Conservation (phyloP, 2,797 vertebrate genomes). For the Nannoperca australis region DNA sequence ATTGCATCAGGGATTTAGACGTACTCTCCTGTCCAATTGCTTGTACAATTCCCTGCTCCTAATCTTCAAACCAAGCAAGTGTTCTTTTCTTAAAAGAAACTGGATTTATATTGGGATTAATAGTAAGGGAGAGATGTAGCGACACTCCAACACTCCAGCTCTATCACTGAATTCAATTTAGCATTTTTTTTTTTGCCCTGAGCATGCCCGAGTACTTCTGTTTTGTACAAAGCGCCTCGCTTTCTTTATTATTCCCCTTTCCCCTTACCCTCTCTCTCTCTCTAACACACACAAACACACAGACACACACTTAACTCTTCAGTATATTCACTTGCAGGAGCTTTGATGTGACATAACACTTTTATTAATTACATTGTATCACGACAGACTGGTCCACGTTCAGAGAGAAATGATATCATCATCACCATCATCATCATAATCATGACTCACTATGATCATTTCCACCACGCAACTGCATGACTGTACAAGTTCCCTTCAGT, state of each 20-base stretch:
- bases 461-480: slow-evolving; percentile 50
- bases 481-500: slow-evolving; percentile 55
- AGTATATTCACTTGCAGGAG: slow-evolving; percentile 47
- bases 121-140: slow-evolving; percentile 40
- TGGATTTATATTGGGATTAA: slow-evolving; percentile 70
- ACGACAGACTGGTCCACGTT: slow-evolving; percentile 92
- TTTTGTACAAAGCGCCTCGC: slow-evolving; percentile 18
- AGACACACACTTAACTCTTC: slow-evolving; percentile 65
- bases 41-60: slow-evolving; percentile 56
- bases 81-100: slow-evolving; percentile 51
- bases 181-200: slow-evolving; percentile 31
- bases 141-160: slow-evolving; percentile 52
- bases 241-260: slow-evolving; percentile 6
- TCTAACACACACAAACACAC: slow-evolving; percentile 29
- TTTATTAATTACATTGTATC: slow-evolving; percentile 96
- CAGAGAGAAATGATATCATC: slow-evolving; percentile 67
- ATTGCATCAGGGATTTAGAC: slow-evolving; percentile 79
- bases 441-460: slow-evolving; percentile 62
- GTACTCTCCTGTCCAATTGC: slow-evolving; percentile 73
- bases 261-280: not conserved
- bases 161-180: slow-evolving; percentile 57
- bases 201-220: slow-evolving; percentile 28
- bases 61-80: slow-evolving; percentile 68
- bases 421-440: slow-evolving; percentile 49
- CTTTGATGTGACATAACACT: slow-evolving; percentile 88